Base-by-base conservation (phyloP, 1,140 invertebrate genomes). In the Anthonomus grandis region DNA sequence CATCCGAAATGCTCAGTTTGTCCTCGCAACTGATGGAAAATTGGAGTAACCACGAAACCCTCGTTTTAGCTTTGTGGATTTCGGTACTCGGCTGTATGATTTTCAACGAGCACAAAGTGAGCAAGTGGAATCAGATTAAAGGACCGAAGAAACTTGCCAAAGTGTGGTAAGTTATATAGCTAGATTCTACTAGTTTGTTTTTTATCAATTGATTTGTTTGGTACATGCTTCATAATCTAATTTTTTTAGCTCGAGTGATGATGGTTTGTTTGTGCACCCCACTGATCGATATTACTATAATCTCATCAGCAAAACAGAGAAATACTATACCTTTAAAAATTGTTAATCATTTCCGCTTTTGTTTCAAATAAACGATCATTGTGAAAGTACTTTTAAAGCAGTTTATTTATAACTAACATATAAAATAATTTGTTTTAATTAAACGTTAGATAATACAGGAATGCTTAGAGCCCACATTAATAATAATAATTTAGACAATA, bases 121-220 rank as follows among this genome's bases (percentile, higher is more conserved):
- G 78, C 31, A 80, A 79, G 13, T 88, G 86, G 86, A 86, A 86
- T 75, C 86, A 85, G 38, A 82, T 88, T 1, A 79, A 75, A 60
- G 86, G 82, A 49, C 80, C 81, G 27, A 74, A 64, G 39, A 77
- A 71, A 27, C 52, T 70, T 17, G 64, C 70, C 37, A 62, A 64
- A 52, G 25, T 27, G 12, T 17, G 38, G 52, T 62, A 49, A 50
- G 49, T 37, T n/a, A n/a, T n/a, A n/a, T n/a, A 49, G 3, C 12
- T 19, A 21, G 12, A 27, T 46, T 46, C 31, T 22, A 19, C 9
- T 12, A 3, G 42, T 23, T 12, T 23, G 21, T 10, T 18, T 50
- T 12, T 19, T 50, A 37, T 34, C 13, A 57, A 12, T 12, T 41
- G 6, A 41, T 9, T 18, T 12, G 31, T 34, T 31, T 8, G n/a